Base-by-base conservation (phyloP, 2,113 vertebrate species). In the Odocoileus virginianus region DNA sequence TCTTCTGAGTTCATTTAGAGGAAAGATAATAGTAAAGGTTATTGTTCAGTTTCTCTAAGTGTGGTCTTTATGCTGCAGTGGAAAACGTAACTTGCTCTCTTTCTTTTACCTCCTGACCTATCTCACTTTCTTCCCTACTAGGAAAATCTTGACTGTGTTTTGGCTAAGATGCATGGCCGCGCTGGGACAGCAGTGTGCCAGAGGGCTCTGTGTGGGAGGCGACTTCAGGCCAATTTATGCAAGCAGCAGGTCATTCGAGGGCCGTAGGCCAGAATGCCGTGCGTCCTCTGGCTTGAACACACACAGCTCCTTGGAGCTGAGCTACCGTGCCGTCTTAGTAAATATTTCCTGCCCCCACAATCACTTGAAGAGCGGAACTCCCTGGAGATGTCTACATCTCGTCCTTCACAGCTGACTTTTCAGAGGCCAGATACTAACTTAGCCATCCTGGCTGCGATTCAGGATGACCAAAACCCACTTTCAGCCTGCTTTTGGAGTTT, bases 131-230 rank as follows among this genome's bases (percentile, higher is more conserved):
- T 93, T 97, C 93, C 81, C 93, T 60, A 93, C 52, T 97, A 97
- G 93, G 98, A 97, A 98, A 98, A 97, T 97, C 86, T 96, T 91
- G 95, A 88, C 93, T 93, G 60, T 97, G 25, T 89, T 97, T 61
- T 98, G 96, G 89, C 95, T 50, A 11, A 60, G 79, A 79, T 4
- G 8, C 55, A 40, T 17, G 91, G 60, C 82, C 97, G 91, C 78
- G 6, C 0, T 45, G 86, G 96, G 96, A 96, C 85, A 57, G 43
- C 64, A 23, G 1, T 23, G 67, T 84, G 94, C 96, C 94, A 96
- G 86, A 94, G n/a, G 23, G 50, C 60, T 97, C 79, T 95, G 94
- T 94, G 89, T 40, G 83, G 89, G 91, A 94, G 78, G 57, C 25
- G 0, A 54, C 54, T 50, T 43, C 28, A 40, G 92, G 96, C 89